phyloP scores from a whole-genome alignment of 2,888 invertebrate species.

The Pseudolycoriella hygida region DNA sequence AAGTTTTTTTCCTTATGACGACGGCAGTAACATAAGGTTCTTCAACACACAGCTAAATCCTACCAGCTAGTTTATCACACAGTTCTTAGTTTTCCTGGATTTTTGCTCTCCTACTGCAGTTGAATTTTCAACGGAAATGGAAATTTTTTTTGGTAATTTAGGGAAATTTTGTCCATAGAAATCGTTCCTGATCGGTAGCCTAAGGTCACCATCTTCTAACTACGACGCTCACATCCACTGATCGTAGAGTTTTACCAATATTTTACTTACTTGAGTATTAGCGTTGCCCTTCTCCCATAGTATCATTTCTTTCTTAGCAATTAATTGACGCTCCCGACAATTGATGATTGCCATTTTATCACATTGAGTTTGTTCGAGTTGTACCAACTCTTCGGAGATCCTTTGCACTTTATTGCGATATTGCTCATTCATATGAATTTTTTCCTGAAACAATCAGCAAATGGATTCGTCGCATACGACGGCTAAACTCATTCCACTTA shows the following conservation, averaged over 20 bases:
- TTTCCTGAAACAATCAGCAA: constrained; percentile 24
- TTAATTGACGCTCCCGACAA: constrained; percentile 32
- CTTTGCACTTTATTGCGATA: constrained; percentile 27
- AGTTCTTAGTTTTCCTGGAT: too few species aligned
- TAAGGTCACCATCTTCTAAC: too few species aligned
- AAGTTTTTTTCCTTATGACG: too few species aligned
- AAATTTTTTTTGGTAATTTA: too few species aligned
- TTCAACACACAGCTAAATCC: too few species aligned
- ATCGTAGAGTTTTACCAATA: too few species aligned
- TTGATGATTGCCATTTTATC: constrained; percentile 37
- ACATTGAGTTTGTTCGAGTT: constrained; percentile 30
- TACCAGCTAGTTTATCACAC: too few species aligned
- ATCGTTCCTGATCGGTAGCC: too few species aligned
- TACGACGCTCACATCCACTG: too few species aligned
- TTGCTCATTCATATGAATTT: constrained; percentile 30
- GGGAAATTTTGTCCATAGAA: not conserved
- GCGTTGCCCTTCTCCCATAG: constrained; percentile 29
- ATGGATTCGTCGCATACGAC: constrained; percentile 5
- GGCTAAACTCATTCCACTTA: constrained; percentile 12
- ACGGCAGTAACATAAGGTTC: too few species aligned
- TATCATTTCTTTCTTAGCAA: constrained; percentile 27
- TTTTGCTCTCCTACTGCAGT: too few species aligned
- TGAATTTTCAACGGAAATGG: too few species aligned
- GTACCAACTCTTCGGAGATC: constrained; percentile 31
- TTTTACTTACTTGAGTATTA: constrained; percentile 26